Base-by-base conservation (phyloP, 1,140 invertebrate species). In the Lasaia peninsularis region DNA sequence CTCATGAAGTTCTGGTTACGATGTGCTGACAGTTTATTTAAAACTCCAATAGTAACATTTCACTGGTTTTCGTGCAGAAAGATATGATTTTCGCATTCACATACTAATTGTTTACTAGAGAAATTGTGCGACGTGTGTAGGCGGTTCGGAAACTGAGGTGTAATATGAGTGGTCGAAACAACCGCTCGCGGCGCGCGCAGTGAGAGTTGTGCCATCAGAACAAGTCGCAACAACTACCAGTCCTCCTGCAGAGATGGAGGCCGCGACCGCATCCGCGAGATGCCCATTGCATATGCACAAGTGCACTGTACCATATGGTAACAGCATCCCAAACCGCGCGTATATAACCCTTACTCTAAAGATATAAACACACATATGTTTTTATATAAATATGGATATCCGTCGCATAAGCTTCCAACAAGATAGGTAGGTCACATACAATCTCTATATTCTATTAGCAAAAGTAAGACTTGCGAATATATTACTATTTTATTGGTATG, bases 161-260 rank as follows among this genome's bases (percentile, higher is more conserved):
- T 67, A 72, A 73, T 73, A 67, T 66, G 82, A 67, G 71, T 69
- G 63, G 73, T 60, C 69, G 66, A 66, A 73, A 65, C 73, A 76
- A 83, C 79, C 81, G 70, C 70, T 74, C 82, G 72, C 82, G 80
- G 78, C 84, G 84, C 84, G 82, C 80, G 84, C 84, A 87, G 73
- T 80, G 75, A 84, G 73, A 84, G 84, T 86, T 86, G 67, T 87
- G 80, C 57, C 67, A 69, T 62, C 64, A 64, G 67, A 64, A 60
- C 62, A 60, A 67, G 71, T 68, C 68, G 69, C 63, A 68, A 64
- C 60, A 59, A 60, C 57, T 59, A 60, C 66, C 58, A 70, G 67
- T 68, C 70, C 65, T 68, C 64, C 59, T 65, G 60, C 61, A 69
- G 64, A 67, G 67, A 58, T 70, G 74, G 67, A 69, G 65, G 65